Base-by-base conservation (phyloP, 2,888 invertebrate genomes). In the Dugesia japonica region DNA sequence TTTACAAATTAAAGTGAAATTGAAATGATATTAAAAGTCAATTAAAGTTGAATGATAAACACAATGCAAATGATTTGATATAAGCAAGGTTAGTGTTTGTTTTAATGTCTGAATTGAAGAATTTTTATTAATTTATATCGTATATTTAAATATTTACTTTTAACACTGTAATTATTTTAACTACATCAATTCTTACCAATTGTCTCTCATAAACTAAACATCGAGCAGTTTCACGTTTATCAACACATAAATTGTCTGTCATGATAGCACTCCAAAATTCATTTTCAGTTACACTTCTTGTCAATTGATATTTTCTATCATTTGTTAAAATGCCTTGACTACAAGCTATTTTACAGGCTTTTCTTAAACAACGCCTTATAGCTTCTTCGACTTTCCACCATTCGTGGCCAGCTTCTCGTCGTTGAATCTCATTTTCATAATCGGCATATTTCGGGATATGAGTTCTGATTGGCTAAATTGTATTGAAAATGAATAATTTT, bases 381-480 rank as follows among this genome's bases (percentile, higher is more conserved):
- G n/a, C 28, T 13, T 74, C 76, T n/a, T 71, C 76, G 13, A 76
- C 75, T 27, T 33, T 31, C 76, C 76, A 76, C 76, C 76, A 76
- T 27, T 76, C 42, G n/a, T 74, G 31, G 1, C 76, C 76, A 23
- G 76, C 28, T 42, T 76, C 75, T 1, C 74, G 15, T 1, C 76
- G 33, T 26, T 23, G n/a, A 0, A 26, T 76, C 23, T 76, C 76
- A 28, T 81, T 81, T 76, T 80, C 80, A 78, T 80, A 80, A 7
- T 80, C 80, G 33, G 80, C 80, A 4, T 79, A 80, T 79, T 81
- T 81, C 27, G 80, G 80, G 78, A 81, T 81, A 79, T 80, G 79
- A 0, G 80, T 80, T 76, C 80, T 80, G 78, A 82, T 81, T 79
- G 82, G 81, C 82, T 82, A 79, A 73, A 80, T 78, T 38, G n/a